Conservation (phyloP, 2,888 invertebrate genomes). For the Cantharis rustica region DNA sequence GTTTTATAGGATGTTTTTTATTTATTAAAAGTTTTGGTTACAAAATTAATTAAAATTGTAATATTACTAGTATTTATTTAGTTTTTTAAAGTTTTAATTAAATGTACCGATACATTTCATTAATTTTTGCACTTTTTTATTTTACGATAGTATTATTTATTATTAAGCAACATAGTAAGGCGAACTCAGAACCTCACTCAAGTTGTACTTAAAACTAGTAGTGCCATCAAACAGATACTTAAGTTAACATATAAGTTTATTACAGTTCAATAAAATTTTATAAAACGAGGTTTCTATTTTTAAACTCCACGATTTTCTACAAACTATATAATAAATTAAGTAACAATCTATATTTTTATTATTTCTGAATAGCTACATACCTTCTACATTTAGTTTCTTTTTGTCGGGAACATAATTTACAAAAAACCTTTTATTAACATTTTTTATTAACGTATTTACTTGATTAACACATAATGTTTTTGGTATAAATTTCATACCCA, state of each 20-base stretch:
- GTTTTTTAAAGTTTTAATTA: too few relatives aligned
- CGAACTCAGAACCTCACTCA: too few relatives aligned
- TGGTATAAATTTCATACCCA: constrained; percentile 38
- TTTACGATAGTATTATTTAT: too few relatives aligned
- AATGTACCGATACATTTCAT: too few relatives aligned
- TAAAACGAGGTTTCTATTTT: not conserved
- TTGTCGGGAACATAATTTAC: constrained; percentile 67
- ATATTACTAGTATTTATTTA: not conserved
- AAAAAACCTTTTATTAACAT: constrained; percentile 53
- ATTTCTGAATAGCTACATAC: constrained; percentile 48
- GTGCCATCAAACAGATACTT: not conserved
- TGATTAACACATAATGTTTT: not conserved
- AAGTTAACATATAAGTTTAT: not conserved
- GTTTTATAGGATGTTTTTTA: too few relatives aligned
- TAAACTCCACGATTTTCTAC: not conserved
- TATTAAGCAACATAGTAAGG: too few relatives aligned
- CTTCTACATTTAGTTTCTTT: constrained; percentile 56
- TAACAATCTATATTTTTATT: not conserved
- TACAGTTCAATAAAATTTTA: not conserved
- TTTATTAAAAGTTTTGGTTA: not conserved
- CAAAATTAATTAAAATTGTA: not conserved
- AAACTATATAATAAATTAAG: not conserved
- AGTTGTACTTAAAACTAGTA: not conserved
- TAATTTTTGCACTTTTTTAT: too few relatives aligned
- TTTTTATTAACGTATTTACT: not conserved